A percentile compares a stretch with the other conserved stretches of the same genome.
phyloP scores from a whole-genome alignment of 2,797 vertebrate species.

The Brachyrhaphis roseni region DNA sequence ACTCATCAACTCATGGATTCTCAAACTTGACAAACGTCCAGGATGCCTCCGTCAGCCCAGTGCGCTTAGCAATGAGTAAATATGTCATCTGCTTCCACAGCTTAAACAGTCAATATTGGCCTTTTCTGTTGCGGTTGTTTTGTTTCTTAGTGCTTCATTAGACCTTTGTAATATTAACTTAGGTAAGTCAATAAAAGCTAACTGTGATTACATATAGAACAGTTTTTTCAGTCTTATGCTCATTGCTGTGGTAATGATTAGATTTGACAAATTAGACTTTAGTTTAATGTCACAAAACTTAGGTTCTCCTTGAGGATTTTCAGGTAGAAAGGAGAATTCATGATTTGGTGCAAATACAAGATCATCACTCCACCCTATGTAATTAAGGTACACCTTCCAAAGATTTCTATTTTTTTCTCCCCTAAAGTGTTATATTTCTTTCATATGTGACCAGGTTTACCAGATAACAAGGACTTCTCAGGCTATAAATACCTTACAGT shows the following conservation, averaged over 20 bases:
- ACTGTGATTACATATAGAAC: neutral
- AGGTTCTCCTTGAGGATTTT: neutral
- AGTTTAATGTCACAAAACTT: neutral
- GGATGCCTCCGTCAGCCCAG: conserved; percentile 29
- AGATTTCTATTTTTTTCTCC: neutral
- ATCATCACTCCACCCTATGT: neutral
- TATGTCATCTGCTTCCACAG: conserved; percentile 14
- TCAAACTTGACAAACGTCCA: conserved; percentile 60
- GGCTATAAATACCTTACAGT: conserved; percentile 9
- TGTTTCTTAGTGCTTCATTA: neutral
- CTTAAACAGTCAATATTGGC: conserved; percentile 1
- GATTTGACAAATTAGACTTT: too few relatives aligned
- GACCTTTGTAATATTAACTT: neutral
- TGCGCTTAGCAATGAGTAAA: conserved; percentile 14
- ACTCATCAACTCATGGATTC: conserved; percentile 64
- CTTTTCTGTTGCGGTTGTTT: neutral
- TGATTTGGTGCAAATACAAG: neutral
- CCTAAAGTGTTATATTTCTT: neutral
- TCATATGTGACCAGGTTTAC: neutral
- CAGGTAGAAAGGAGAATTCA: neutral
- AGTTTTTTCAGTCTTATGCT: neutral
- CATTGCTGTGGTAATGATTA: too few relatives aligned
- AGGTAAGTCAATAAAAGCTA: neutral
- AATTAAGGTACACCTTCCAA: neutral
- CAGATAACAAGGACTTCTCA: conserved; percentile 3